phyloP scores from a whole-genome alignment of 2,888 invertebrate species.

The Callosobruchus maculatus region DNA sequence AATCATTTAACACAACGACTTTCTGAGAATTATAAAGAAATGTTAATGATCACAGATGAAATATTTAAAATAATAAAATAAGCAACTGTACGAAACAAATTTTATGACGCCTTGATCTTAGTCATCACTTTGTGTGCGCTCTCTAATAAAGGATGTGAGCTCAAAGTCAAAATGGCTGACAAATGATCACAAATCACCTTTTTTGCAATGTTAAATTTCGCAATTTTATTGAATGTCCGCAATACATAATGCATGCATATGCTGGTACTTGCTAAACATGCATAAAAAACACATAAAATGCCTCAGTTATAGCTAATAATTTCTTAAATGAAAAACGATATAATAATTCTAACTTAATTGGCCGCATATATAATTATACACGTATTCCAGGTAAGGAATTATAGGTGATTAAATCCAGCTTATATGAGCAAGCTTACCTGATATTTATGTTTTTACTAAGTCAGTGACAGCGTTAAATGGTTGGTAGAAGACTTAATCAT shows the following conservation, averaged over 20 bases:
- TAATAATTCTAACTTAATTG: neutral
- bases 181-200: neutral
- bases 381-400: neutral
- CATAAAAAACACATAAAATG: neutral
- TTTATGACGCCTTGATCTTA: too few relatives aligned
- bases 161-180: neutral
- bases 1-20: too few relatives aligned
- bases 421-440: neutral
- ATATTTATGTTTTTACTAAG: neutral
- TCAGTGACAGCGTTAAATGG: neutral
- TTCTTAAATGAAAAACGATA: neutral
- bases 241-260: neutral
- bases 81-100: too few relatives aligned
- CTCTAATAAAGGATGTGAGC: too few relatives aligned
- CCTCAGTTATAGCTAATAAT: neutral
- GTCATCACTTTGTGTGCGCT: too few relatives aligned
- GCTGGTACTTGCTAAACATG: neutral
- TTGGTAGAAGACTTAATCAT: neutral
- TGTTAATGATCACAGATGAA: too few relatives aligned
- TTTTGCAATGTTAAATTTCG: neutral
- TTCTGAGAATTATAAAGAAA: too few relatives aligned
- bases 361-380: neutral
- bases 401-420: neutral
- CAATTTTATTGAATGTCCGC: neutral
- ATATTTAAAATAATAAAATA: too few relatives aligned